Evolutionary conservation across 1,140 invertebrate species (phyloP), one percentile per base, ranked within the genome.

Genomic region (Drosophila teissieri): DNA sequence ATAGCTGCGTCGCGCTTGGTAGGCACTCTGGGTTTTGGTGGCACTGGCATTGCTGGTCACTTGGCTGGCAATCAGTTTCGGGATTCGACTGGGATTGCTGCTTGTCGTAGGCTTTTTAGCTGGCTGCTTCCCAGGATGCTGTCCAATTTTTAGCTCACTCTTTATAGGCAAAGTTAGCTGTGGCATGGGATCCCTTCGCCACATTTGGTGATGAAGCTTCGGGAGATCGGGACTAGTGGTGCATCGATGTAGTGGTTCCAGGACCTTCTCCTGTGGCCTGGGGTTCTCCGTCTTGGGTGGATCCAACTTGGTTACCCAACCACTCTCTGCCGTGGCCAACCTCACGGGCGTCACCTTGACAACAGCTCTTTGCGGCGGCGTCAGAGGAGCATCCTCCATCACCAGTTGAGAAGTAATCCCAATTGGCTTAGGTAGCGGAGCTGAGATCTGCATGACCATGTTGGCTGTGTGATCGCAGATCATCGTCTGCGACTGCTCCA

Each of bases 381-480:
- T 11, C 17, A 7, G 11, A 1, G 34, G 11, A 1, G 4, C 4
- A 15, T 82, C 49, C 27, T 68, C 42, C 4, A 60, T 7, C 2
- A 75, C 11, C 19, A 49, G 5, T 6, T 15, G 5, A 5, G 14
- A 5, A 7, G 11, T 14, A 3, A 8, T 12, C 2, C 3, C 12
- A 22, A 19, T 14, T 10, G 64, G 46, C 5, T 3, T 10, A 10
- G 1, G n/a, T 0, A 14, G 10, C 1, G 27, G 12, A 0, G 60
- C 17, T 11, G 24, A 27, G 2, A 44, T 2, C 6, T 40, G 31
- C 10, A 73, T 52, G 2, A 78, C 57, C 14, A 46, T 36, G 15
- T 82, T 76, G n/a, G 24, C 24, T 10, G 27, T 60, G 39, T 82
- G 64, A 37, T 86, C 83, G 24, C 65, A 76, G 65, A 88, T 76